Evolutionary conservation across 2,113 vertebrate genomes (phyloP), one percentile per base, ranked within the genome.

Genomic region (Lagopus leucura): DNA sequence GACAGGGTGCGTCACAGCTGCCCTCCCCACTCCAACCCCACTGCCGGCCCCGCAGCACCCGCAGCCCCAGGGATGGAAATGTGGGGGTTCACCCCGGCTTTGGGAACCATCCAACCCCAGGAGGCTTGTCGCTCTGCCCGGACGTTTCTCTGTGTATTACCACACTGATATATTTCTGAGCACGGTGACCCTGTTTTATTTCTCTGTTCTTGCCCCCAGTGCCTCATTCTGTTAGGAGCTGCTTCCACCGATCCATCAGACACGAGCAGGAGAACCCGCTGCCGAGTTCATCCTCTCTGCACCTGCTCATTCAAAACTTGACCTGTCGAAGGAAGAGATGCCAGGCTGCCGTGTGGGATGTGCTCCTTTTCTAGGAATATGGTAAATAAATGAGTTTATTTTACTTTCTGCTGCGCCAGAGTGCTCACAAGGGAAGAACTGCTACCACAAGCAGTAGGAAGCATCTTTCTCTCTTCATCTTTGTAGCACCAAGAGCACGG

Each of bases 1-100:
- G 13, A 91, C 38, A 21, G 96, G 94, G 95, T 96, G 97, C 97
- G 97, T 98, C 98, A 97, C 1, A 1, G 67, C 4, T 86, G 90
- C 96, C 86, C 94, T 89, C 82, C 91, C 90, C 32, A 4, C 52
- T 88, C 65, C 36, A 7, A 34, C 92, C 88, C 67, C 2, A 32
- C 54, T 69, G 22, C 36, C 18, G 36, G 85, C 90, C 50, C 83
- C 79, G 10, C 89, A 78, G 76, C 92, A 50, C 36, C 90, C 55
- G 3, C 86, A 36, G 67, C 82, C 32, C n/a, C n/a, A 20, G 57
- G 20, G 57, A 34, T 60, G 57, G n/a, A n/a, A n/a, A 34, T 13
- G 12, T 34, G 8, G 57, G 32, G n/a, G 12, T 20, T 60, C n/a
- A 8, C 57, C 38, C 61, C 17, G 9, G 38, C 34, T 36, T 27